Evolutionary conservation across 2,888 invertebrate genomes (phyloP).

Genomic region (Orthosia cruda): DNA sequence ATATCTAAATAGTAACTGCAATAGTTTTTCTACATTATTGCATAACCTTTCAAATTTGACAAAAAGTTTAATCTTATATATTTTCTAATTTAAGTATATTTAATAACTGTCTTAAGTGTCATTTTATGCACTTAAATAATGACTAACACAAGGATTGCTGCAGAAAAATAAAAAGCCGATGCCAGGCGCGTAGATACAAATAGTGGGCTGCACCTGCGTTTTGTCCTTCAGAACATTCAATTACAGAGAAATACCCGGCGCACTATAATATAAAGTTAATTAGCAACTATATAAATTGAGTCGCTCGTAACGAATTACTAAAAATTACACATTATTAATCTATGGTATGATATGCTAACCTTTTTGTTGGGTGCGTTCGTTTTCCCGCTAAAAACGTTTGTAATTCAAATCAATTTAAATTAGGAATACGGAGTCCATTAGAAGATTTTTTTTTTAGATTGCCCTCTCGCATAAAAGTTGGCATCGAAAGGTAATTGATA

Average conservation of each 20-base stretch:
- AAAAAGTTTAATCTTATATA: conserved; percentile 17
- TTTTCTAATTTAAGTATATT: conserved; percentile 38
- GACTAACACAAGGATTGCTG: conserved; percentile 22
- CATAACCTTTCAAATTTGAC: not conserved
- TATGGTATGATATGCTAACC: conserved; percentile 37
- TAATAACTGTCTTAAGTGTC: conserved; percentile 24
- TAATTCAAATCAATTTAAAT: conserved; percentile 44
- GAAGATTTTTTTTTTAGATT: conserved; percentile 5
- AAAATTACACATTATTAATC: conserved; percentile 57
- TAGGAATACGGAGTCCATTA: conserved; percentile 18
- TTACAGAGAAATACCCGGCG: conserved; percentile 57
- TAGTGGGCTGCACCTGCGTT: conserved; percentile 60
- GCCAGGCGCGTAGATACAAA: conserved; percentile 45
- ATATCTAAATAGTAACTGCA: not conserved
- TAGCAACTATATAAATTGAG: conserved; percentile 62
- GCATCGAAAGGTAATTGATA: conserved; percentile 36
- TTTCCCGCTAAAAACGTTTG: conserved; percentile 31
- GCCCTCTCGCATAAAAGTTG: conserved; percentile 4
- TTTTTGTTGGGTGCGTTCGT: conserved; percentile 30
- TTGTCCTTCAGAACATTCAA: conserved; percentile 65
- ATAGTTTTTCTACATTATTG: not conserved
- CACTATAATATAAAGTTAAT: conserved; percentile 63
- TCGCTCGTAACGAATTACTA: conserved; percentile 54
- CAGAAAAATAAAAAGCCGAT: conserved; percentile 31
- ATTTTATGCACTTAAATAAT: conserved; percentile 47